Base-by-base conservation (phyloP, 1,140 invertebrate species). In the Kradibia gibbosae region DNA sequence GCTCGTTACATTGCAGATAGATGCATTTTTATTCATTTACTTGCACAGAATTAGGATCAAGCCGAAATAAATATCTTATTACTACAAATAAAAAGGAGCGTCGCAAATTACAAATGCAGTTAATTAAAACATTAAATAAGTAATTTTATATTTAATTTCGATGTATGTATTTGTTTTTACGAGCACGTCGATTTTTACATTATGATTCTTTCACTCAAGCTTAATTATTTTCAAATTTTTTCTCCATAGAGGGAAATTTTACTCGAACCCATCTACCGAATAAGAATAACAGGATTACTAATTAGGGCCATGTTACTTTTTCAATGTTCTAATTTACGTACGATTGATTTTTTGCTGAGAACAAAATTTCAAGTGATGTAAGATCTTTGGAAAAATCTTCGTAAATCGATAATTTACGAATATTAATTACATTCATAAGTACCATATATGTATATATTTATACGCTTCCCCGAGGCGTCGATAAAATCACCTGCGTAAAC, bases 201-300 rank as follows among this genome's bases (percentile, higher is more conserved):
- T n/a, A n/a, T n/a, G n/a, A n/a, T n/a, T n/a, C n/a, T n/a, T n/a
- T 34, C 20, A 62, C 31, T 34, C 10, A 67, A 39, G 13, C 11
- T 65, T 36, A 15, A 5, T 67, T 67, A 39, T 67, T 39, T 39
- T 34, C 0, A 10, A 67, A 39, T 8, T 39, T 39, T 67, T 67
- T 67, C 10, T 36, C 36, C 10, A 3, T 20, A 20, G 10, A 3
- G 11, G 17, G 22, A 3, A 20, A 20, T 65, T 36, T 20, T 20
- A 17, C 7, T n/a, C 39, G 36, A 39, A 67, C n/a, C 34, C 13
- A 22, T 34, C 3, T 0, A n/a, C 2, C 5, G 34, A 67, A 67
- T 67, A 67, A 67, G 39, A 67, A 39, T n/a, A 39, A 67, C 5
- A 39, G 20, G 34, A 39, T 39, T 67, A 67, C 62, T 67, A 67